Evolutionary conservation across 2,888 invertebrate genomes (phyloP), one percentile per base, ranked within the genome.

Genomic region (Cataglyphis livida): DNA sequence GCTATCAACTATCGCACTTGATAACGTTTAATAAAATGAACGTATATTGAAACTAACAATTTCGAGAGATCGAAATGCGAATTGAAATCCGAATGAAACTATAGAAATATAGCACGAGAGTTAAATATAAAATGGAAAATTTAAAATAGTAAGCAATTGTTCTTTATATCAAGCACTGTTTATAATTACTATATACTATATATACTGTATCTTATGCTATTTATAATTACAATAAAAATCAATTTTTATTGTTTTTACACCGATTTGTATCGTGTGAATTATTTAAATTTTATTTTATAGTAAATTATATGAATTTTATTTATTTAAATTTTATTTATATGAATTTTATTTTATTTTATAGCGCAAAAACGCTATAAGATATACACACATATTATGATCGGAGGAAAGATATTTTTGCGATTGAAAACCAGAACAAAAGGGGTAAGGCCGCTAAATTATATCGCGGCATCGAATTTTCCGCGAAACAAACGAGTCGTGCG

Each of bases 401-500:
- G 15, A 21, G 62, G 21, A 70, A 32, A 57, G 41, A 25, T 65
- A 25, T 1, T 21, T 59, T 68, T 57, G 78, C 32, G 41, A 59
- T 44, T 28, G 21, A 18, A 70, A 59, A 41, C 1, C 28, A 12
- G 7, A 25, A 25, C 3, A 68, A 76, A n/a, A 41, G 57, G 21
- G 28, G 44, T 18, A 15, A 10, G 3, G 38, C 21, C 25, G 21
- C 18, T 51, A 51, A 7, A 78, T 70, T 32, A 48, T 35, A 76
- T 78, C 28, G 21, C 41, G 28, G 41, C 41, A 21, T 32, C 41
- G 68, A 78, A 57, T 78, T 70, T 78, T 70, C 78, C 18, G 59
- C 25, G 44, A 71, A 70, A 79, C 70, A 70, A 70, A 28, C 70
- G 41, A 35, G 78, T 25, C 18, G 78, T 35, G 59, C 78, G 75